Percentiles rank a stretch among this genome's conserved stretches.
These are phyloP conservation scores for Gorsachius goisagi DNA, from an alignment of 2,113 vertebrate genomes.

Conservation along the genomic window DNA sequence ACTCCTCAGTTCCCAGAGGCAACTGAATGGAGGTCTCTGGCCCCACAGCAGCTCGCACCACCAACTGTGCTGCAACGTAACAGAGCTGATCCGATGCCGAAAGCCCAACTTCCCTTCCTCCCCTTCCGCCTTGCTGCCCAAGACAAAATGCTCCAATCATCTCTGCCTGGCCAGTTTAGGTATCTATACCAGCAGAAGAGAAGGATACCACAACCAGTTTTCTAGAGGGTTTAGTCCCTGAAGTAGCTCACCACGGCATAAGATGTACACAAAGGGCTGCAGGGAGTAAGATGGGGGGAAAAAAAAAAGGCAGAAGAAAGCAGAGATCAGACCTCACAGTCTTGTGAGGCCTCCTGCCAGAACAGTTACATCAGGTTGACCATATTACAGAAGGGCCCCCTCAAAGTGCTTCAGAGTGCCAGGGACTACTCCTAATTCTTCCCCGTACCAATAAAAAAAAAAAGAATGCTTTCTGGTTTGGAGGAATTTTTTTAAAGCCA, in stretches of 20 bases:
- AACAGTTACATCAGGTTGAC: not conserved
- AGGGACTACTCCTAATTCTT: not conserved
- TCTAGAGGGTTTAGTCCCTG: not conserved
- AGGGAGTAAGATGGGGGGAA: not conserved
- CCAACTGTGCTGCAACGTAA: accelerated
- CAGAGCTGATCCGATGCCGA: not conserved
- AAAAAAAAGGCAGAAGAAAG: not conserved
- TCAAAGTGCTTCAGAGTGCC: not conserved
- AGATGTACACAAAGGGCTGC: not conserved
- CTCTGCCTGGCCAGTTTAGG: not conserved
- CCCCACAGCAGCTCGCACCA: not conserved
- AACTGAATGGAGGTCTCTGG: not conserved
- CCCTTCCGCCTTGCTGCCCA: not conserved
- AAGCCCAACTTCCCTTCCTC: not conserved
- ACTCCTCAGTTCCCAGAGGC: not conserved
- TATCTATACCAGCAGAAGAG: not conserved
- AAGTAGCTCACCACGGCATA: not conserved
- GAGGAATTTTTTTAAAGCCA: not conserved
- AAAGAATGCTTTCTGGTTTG: not conserved
- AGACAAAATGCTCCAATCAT: not conserved
- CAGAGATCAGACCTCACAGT: not conserved
- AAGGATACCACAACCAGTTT: not conserved
- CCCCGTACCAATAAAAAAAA: not conserved
- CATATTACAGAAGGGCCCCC: not conserved
- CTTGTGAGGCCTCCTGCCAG: not conserved